Percentiles rank a stretch among this genome's conserved stretches.
These are phyloP conservation scores for Pherbina coryleti DNA, from an alignment of 2,888 invertebrate genomes.

Conservation along the genomic window DNA sequence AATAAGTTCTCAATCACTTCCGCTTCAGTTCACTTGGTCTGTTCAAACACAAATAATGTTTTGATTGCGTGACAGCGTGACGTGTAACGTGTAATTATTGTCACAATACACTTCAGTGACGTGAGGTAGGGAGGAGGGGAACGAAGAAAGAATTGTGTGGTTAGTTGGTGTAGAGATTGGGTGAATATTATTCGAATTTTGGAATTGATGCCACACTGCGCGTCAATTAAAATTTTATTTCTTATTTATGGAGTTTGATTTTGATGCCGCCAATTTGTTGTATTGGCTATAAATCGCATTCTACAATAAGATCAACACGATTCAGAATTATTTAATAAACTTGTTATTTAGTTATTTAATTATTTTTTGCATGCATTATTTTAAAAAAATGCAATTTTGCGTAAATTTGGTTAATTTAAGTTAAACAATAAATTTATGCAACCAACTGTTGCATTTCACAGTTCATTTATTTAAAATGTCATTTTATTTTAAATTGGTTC, in stretches of 20 bases:
- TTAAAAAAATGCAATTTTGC: too few species aligned
- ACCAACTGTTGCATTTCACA: too few species aligned
- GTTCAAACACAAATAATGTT: slow-evolving; percentile 66
- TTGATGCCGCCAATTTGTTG: too few species aligned
- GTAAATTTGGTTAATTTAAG: too few species aligned
- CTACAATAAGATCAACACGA: too few species aligned
- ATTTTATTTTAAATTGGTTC: too few species aligned
- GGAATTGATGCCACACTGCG: not conserved
- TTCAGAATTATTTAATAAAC: too few species aligned
- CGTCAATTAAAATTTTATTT: not conserved
- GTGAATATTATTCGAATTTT: not conserved
- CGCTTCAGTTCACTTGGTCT: slow-evolving; percentile 63
- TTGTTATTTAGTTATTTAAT: too few species aligned
- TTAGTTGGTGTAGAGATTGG: not conserved
- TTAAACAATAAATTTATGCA: too few species aligned
- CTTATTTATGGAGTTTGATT: not conserved
- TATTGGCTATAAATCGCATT: too few species aligned
- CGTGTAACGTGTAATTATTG: slow-evolving; percentile 65
- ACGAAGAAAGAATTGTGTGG: not conserved
- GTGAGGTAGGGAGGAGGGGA: not conserved
- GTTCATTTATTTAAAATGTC: too few species aligned
- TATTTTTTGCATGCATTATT: too few species aligned
- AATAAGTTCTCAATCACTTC: slow-evolving; percentile 67
- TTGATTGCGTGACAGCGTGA: slow-evolving; percentile 66
- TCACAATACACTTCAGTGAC: slow-evolving; percentile 12